Percentiles rank a stretch among this genome's conserved stretches.
These are phyloP conservation scores for Acleris emargana DNA, from an alignment of 2,888 invertebrate genomes.

Conservation along the genomic window DNA sequence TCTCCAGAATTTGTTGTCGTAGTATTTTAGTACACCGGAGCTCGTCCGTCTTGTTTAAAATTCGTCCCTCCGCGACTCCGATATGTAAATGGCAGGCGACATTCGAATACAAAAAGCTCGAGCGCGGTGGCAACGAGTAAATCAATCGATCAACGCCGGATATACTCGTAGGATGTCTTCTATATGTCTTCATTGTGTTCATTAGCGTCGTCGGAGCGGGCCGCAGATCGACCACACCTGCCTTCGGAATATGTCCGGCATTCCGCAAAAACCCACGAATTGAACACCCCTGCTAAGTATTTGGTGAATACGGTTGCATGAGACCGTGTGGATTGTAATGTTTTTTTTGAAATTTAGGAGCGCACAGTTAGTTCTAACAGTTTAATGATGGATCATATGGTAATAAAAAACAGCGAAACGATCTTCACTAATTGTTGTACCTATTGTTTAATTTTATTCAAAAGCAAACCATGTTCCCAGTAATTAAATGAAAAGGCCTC, in stretches of 20 bases:
- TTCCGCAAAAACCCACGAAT: slow-evolving; percentile 67
- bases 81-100: slow-evolving; percentile 80
- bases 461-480: slow-evolving; percentile 15
- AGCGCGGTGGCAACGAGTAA: slow-evolving; percentile 82
- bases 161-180: slow-evolving; percentile 67
- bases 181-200: slow-evolving; percentile 83
- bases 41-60: slow-evolving; percentile 73
- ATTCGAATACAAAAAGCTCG: slow-evolving; percentile 83
- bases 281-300: slow-evolving; percentile 50
- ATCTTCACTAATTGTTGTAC: no score
- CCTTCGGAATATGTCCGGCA: slow-evolving; percentile 66
- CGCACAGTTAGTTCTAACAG: background rate
- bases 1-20: slow-evolving; percentile 7
- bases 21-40: slow-evolving; percentile 56
- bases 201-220: slow-evolving; percentile 71
- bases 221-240: slow-evolving; percentile 70
- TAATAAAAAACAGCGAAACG: no score
- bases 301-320: slow-evolving; percentile 15
- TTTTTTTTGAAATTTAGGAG: slow-evolving; percentile 6
- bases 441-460: background rate
- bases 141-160: slow-evolving; percentile 84
- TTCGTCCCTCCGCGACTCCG: slow-evolving; percentile 72
- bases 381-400: background rate
- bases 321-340: background rate
- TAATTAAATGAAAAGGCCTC: slow-evolving; percentile 22